Percentiles rank a stretch among this genome's conserved stretches.
Evolutionary conservation across 2,797 vertebrate genomes (phyloP).

Genomic region (Pangasius krempfi): DNA sequence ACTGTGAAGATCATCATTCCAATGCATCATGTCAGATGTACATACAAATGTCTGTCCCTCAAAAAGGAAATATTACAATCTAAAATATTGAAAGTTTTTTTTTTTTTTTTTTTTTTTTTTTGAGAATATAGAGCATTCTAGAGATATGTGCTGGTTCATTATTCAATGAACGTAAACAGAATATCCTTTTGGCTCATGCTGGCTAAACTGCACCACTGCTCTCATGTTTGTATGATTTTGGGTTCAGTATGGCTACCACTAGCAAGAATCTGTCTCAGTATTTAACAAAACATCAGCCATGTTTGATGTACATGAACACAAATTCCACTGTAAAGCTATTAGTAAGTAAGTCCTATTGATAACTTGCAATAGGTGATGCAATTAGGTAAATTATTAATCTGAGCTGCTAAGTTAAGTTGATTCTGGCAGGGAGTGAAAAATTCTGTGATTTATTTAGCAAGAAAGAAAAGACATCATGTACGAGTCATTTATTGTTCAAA

Average conservation of each 20-base stretch:
- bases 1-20: not conserved
- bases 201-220: not conserved
- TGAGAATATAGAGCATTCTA: not conserved
- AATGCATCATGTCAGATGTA: not conserved
- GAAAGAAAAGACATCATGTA: not conserved
- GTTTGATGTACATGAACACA: not conserved
- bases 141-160: not conserved
- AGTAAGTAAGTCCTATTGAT: not conserved
- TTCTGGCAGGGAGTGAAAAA: not conserved
- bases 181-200: not conserved
- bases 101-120: not conserved
- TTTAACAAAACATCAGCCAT: not conserved
- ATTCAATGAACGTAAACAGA: not conserved
- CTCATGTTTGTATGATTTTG: not conserved
- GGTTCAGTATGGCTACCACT: not conserved
- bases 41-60: not conserved
- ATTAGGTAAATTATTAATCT: not conserved
- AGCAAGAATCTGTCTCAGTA: not conserved
- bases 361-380: not conserved
- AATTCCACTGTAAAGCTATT: not conserved
- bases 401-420: not conserved
- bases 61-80: not conserved
- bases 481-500: not conserved
- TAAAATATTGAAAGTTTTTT: not conserved
- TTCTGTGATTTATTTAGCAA: not conserved